A percentile compares a stretch with the other conserved stretches of the same genome.
phyloP scores from a whole-genome alignment of 2,797 vertebrate genomes.

The Pyrrhura leucotis region DNA sequence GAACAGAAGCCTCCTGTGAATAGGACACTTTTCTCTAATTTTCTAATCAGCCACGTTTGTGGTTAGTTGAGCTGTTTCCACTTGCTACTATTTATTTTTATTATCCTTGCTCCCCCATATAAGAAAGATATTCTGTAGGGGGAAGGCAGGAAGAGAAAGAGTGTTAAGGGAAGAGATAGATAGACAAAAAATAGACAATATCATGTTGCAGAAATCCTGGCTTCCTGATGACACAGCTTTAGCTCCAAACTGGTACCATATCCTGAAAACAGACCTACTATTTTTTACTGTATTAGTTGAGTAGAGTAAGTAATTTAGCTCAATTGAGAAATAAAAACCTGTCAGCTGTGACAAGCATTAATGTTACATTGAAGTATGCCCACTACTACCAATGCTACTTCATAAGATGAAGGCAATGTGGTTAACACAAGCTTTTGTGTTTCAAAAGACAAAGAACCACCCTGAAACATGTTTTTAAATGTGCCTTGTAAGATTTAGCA shows the following conservation, averaged over 20 bases:
- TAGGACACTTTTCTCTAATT: constrained; percentile 22
- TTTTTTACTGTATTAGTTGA: constrained; percentile 22
- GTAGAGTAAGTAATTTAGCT: constrained; percentile 6
- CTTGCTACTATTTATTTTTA: constrained; percentile 53
- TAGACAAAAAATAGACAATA: neutral
- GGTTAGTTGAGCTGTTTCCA: constrained; percentile 52
- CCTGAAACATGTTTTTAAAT: constrained; percentile 31
- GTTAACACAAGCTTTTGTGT: constrained; percentile 21
- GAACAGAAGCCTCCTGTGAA: constrained; percentile 2
- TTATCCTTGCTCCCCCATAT: neutral
- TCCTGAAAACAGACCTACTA: constrained; percentile 7
- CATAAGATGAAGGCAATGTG: neutral
- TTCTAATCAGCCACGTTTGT: constrained; percentile 43
- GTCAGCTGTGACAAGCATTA: neutral
- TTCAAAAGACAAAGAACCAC: constrained; percentile 30
- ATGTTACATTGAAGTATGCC: neutral
- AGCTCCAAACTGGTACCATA: neutral
- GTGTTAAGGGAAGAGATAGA: neutral
- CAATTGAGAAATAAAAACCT: neutral
- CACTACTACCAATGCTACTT: constrained; percentile 1
- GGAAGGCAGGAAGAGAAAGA: neutral
- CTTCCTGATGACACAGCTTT: constrained; percentile 24
- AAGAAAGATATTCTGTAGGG: neutral
- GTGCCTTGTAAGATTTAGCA: constrained; percentile 21
- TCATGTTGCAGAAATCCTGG: constrained; percentile 26